Evolutionary conservation across 2,113 vertebrate species (phyloP).

Genomic region (Chroicocephalus ridibundus): DNA sequence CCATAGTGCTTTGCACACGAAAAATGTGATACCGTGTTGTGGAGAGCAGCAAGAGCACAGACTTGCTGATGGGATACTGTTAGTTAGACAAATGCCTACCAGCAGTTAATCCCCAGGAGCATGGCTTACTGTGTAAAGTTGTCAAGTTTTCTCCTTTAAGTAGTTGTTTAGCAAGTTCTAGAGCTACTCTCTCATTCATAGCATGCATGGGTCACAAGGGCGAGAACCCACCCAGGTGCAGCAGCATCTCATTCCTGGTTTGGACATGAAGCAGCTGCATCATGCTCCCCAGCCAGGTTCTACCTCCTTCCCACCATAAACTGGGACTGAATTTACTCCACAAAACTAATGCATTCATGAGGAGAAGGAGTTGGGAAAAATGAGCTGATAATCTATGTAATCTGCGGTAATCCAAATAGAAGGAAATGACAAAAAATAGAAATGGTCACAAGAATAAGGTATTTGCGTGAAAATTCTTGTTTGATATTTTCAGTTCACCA

Average conservation of each 20-base stretch:
- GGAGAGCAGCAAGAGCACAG: background rate
- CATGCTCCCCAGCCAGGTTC: background rate
- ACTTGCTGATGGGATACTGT: background rate
- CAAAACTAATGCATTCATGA: background rate
- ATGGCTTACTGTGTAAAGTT: background rate
- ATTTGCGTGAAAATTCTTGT: background rate
- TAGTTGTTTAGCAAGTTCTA: background rate
- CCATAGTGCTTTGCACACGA: background rate
- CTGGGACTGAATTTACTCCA: background rate
- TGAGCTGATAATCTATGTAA: background rate
- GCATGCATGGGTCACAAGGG: background rate
- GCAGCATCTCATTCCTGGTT: background rate
- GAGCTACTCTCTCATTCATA: background rate
- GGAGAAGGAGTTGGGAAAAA: background rate
- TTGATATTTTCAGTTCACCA: background rate
- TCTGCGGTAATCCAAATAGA: background rate
- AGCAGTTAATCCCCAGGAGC: background rate
- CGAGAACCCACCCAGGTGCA: background rate
- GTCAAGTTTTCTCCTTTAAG: background rate
- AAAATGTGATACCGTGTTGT: background rate
- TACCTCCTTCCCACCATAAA: background rate
- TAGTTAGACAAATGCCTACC: background rate
- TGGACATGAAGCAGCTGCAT: background rate
- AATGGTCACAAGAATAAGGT: background rate
- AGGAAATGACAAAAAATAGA: background rate